Evolutionary conservation across 2,888 invertebrate species (phyloP).

Genomic region (Creontiades dilutus): DNA sequence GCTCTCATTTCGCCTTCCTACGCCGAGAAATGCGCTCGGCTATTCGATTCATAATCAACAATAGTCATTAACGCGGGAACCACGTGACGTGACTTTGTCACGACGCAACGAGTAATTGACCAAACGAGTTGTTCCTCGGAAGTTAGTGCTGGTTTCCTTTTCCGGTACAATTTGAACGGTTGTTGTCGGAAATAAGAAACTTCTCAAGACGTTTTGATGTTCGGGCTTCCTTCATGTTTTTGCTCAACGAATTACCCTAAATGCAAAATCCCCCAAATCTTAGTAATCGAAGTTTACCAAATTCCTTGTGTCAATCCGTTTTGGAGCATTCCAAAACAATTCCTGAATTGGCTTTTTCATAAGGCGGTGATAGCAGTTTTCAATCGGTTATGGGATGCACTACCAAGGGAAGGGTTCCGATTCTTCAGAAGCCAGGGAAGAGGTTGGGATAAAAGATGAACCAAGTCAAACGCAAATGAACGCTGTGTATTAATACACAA

Average conservation of each 20-base stretch:
- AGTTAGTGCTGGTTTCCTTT: neutral
- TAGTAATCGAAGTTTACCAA: neutral
- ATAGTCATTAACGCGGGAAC: neutral
- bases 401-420: no score
- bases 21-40: conserved; percentile 1
- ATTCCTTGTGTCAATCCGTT: no score
- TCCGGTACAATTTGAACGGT: neutral
- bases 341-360: no score
- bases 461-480: no score
- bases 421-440: no score
- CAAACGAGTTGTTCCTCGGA: neutral
- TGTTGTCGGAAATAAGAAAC: neutral
- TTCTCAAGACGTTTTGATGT: neutral
- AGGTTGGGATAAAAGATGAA: no score
- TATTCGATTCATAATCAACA: conserved; percentile 39
- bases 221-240: neutral
- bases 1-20: neutral
- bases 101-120: neutral
- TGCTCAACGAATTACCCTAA: neutral
- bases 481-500: no score
- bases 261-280: neutral
- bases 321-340: no score
- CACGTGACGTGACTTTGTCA: conserved; percentile 25
- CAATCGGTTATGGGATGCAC: no score
- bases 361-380: no score